Evolutionary conservation across 2,888 invertebrate genomes (phyloP).

Genomic region (Thereva unica): DNA sequence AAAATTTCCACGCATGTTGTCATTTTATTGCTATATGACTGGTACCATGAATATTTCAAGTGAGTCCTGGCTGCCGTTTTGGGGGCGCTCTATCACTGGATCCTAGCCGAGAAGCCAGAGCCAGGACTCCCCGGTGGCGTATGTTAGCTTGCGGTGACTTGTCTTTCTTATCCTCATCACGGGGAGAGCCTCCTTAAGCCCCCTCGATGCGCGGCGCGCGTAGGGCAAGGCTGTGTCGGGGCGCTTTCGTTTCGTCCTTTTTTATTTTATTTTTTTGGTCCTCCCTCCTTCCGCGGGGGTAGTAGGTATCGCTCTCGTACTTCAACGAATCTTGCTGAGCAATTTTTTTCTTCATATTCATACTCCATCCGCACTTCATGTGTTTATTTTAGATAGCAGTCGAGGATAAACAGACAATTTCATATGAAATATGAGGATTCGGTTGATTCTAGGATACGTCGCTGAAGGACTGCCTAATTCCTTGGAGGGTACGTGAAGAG

Average conservation of each 20-base stretch:
- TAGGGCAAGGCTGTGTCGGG: constrained; percentile 33
- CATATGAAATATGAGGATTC: constrained; percentile 40
- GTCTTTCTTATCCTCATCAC: constrained; percentile 38
- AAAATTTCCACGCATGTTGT: constrained; percentile 58
- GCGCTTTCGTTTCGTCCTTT: too few species aligned
- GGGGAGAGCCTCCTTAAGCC: constrained; percentile 34
- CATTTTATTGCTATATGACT: constrained; percentile 57
- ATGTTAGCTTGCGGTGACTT: constrained; percentile 35
- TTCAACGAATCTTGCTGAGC: constrained; percentile 28
- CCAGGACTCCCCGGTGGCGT: constrained; percentile 15
- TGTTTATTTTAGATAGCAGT: constrained; percentile 41
- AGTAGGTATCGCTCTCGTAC: background rate
- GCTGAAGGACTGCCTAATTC: constrained; percentile 28
- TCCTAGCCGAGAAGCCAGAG: constrained; percentile 17
- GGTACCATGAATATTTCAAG: constrained; percentile 46
- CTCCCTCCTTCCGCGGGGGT: too few species aligned
- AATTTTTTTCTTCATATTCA: constrained; percentile 27
- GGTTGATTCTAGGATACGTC: constrained; percentile 21
- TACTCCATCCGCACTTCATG: constrained; percentile 39
- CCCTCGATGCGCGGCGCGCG: constrained; percentile 31
- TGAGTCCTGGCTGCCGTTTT: constrained; percentile 25
- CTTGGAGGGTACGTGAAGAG: constrained; percentile 24
- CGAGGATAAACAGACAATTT: constrained; percentile 41
- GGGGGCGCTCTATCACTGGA: constrained; percentile 23
- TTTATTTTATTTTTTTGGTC: constrained; percentile 2